Base-by-base conservation (phyloP, 2,113 vertebrate species). In the Penelope pileata region DNA sequence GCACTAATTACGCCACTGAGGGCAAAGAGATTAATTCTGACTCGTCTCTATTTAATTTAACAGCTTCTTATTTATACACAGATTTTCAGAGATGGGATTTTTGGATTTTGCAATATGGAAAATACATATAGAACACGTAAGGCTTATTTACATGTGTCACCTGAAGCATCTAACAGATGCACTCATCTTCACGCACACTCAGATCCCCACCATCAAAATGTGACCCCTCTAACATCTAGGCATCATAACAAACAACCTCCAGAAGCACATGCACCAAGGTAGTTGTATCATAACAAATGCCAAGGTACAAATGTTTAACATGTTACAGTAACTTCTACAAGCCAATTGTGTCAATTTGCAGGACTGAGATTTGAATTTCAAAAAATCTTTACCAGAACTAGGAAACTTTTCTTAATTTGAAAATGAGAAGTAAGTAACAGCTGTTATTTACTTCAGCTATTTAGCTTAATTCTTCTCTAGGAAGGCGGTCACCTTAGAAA, bases 241-340 rank as follows among this genome's bases (percentile, higher is more conserved):
- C 21, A 32, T 38, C 4, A 3, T 38, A 51, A 38, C 26, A 70
- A 50, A 69, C 19, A 48, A 51, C 34, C 36, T 73, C 50, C 59
- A 48, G 72, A 34, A 19, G 32, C 36, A 62, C 15, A 16, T 22
- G 29, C 29, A 56, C 21, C 38, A 60, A 32, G 34, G 17, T 13
- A 66, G 15, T 19, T 72, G 2, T n/a, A 45, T 7, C 24, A 34
- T 1, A 0, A 26, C 0, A 75, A 60, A 23, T 21, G 4, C 32
- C 58, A 84, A 16, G 7, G 45, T 12, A 47, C 7, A 77, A 80
- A 47, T 26, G 32, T 8, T 86, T 45, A 11, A 7, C 38, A 58
- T 51, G 77, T 69, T 54, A 70, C 24, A 22, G 3, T 17, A 58
- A 53, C 16, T 60, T 64, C 6, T n/a, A 70, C 70, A 13, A 4